phyloP scores from a whole-genome alignment of 2,888 invertebrate genomes.

The Atrina japonica region DNA sequence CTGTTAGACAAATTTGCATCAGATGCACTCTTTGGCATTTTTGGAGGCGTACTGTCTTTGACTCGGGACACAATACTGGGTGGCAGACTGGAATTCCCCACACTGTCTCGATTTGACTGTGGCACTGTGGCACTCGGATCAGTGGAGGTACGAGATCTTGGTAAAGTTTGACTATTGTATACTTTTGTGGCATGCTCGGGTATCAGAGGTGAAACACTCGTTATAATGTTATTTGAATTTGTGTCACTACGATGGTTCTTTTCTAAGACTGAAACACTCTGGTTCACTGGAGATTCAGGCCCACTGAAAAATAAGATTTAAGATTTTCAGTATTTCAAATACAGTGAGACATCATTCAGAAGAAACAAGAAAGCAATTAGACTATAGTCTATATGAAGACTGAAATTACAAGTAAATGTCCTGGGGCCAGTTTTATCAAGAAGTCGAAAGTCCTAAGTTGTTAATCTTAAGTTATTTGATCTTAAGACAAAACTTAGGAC shows the following conservation, averaged over 20 bases:
- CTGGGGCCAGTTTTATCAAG: no score
- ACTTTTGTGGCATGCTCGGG: neutral
- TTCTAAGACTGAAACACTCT: neutral
- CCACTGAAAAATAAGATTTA: neutral
- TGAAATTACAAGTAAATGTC: no score
- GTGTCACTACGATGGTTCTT: neutral
- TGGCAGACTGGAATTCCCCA: conserved; percentile 24
- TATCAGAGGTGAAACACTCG: neutral
- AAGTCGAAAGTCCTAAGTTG: no score
- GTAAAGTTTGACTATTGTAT: neutral
- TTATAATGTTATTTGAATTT: neutral
- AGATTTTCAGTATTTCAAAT: neutral
- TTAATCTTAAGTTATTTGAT: no score
- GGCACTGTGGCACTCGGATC: neutral
- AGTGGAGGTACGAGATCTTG: neutral
- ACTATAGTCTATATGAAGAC: no score
- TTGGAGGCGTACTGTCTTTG: neutral
- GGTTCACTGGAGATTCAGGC: neutral
- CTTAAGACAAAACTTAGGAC: no score
- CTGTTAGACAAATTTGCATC: conserved; percentile 21
- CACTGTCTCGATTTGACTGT: conserved; percentile 1
- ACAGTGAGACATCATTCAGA: no score
- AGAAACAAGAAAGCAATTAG: no score
- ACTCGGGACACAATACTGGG: neutral
- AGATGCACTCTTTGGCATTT: conserved; percentile 26